Base-by-base conservation (phyloP, 2,888 invertebrate genomes). In the Tinea pellionella region DNA sequence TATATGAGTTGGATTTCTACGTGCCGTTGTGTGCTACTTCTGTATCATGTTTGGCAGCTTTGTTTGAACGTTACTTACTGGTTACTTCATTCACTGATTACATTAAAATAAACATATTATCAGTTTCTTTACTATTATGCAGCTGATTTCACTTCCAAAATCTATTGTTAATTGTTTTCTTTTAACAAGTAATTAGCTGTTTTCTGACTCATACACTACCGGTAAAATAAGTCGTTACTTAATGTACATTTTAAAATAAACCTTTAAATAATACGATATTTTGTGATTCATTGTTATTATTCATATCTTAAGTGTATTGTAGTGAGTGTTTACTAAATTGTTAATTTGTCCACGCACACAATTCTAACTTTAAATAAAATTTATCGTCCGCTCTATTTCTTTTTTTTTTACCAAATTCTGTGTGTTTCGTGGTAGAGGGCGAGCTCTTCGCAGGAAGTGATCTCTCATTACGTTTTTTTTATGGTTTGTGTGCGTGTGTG, bases 381-480 rank as follows among this genome's bases (percentile, higher is more conserved):
- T n/a, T 47, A 8, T 24, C n/a, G 53, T 18, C 12, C 53, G 12
- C 24, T 53, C 24, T 53, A 30, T 32, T 57, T 16, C 32, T 32
- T 32, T 16, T 30, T 32, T 32, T 57, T 57, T 32, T 32, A 57
- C 57, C 57, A 15, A 57, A 57, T 32, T 57, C 32, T 32, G 32
- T 32, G 32, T 32, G 66, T 65, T 64, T 67, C 68, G 64, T 69
- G 66, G 69, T 67, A 68, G 67, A 69, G 68, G 69, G 71, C 68
- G 67, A 69, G 71, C 67, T 66, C 72, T 64, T 65, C 79, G 78
- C 86, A 85, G 86, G 86, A 86, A 86, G 75, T 79, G 80, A 81
- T 85, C 81, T 82, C 83, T 84, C 85, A 81, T 81, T 83, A 81
- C 76, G 71, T 77, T 84, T 85, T 83, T 59, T 85, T 85, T 83